phyloP scores from a whole-genome alignment of 2,797 vertebrate genomes.

The Aselliscus stoliczkanus region DNA sequence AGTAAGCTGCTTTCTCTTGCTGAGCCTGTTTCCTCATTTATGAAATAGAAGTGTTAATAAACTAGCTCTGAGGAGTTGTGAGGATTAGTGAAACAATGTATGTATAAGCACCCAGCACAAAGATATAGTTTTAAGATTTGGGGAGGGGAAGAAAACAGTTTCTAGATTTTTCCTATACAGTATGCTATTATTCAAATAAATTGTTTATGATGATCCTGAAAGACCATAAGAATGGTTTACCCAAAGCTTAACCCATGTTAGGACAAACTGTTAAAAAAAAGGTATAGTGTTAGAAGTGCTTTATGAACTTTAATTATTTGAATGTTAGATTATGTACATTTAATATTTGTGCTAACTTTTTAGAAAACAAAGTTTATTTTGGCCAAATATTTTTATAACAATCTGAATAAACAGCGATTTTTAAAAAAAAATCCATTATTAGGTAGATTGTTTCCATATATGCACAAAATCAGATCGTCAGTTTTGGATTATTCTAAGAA shows the following conservation, averaged over 20 bases:
- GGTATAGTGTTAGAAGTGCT: neutral
- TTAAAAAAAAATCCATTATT: constrained; percentile 17
- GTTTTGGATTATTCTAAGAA: constrained; percentile 13
- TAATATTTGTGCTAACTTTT: constrained; percentile 21
- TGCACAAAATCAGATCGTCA: neutral
- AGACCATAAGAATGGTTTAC: neutral
- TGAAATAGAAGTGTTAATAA: neutral
- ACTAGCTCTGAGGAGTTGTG: neutral
- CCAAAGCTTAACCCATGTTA: neutral
- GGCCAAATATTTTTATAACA: constrained; percentile 2
- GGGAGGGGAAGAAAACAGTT: neutral
- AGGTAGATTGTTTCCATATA: neutral
- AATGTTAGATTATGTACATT: neutral
- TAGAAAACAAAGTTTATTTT: constrained; percentile 39
- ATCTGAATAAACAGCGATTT: neutral
- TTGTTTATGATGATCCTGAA: neutral
- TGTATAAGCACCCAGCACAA: neutral
- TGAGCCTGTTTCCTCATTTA: neutral
- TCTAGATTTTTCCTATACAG: neutral
- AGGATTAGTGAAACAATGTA: neutral
- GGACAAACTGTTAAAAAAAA: neutral
- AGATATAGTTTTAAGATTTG: neutral
- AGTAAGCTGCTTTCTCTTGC: neutral
- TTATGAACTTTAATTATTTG: neutral
- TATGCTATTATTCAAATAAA: neutral